Evolutionary conservation across 1,140 invertebrate genomes (phyloP).

Genomic region (Paramacrobiotus metropolitanus): DNA sequence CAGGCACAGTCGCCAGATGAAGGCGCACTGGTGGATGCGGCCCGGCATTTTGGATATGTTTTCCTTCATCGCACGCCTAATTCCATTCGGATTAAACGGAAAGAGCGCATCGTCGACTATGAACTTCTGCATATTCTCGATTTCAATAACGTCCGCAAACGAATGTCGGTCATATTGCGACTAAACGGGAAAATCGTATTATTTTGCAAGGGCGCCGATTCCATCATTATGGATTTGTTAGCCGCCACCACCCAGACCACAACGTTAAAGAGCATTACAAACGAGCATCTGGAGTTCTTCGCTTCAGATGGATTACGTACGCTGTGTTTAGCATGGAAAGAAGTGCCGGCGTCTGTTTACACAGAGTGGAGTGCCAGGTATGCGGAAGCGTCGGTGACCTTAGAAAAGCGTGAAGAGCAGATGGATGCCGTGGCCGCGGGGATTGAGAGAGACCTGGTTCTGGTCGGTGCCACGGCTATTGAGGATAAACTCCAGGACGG

Average conservation of each 20-base stretch:
- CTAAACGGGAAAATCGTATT: conserved; percentile 61
- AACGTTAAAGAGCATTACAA: conserved; percentile 48
- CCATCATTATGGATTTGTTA: conserved; percentile 81
- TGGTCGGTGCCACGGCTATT: conserved; percentile 81
- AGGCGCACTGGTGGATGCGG: conserved; percentile 80
- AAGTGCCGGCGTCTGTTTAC: conserved; percentile 26
- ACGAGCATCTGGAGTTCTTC: conserved; percentile 88
- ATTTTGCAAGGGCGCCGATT: conserved; percentile 95
- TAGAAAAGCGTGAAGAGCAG: conserved; percentile 57
- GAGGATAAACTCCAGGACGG: conserved; percentile 98
- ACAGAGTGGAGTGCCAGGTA: conserved; percentile 69
- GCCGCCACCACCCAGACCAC: conserved; percentile 36
- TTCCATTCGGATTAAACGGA: conserved; percentile 65
- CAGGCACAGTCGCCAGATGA: conserved; percentile 94
- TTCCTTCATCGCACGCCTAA: conserved; percentile 58
- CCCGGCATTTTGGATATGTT: conserved; percentile 93
- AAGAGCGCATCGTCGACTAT: conserved; percentile 61
- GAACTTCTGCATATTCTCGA: conserved; percentile 90
- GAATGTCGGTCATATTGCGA: conserved; percentile 85
- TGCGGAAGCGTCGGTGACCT: conserved; percentile 50
- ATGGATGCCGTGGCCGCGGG: conserved; percentile 79
- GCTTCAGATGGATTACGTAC: conserved; percentile 85
- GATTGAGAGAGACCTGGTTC: conserved; percentile 70
- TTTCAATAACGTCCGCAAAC: conserved; percentile 93
- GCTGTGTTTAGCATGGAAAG: conserved; percentile 50